Evolutionary conservation across 2,888 invertebrate species (phyloP).

Genomic region (Ornithoptera alexandrae): DNA sequence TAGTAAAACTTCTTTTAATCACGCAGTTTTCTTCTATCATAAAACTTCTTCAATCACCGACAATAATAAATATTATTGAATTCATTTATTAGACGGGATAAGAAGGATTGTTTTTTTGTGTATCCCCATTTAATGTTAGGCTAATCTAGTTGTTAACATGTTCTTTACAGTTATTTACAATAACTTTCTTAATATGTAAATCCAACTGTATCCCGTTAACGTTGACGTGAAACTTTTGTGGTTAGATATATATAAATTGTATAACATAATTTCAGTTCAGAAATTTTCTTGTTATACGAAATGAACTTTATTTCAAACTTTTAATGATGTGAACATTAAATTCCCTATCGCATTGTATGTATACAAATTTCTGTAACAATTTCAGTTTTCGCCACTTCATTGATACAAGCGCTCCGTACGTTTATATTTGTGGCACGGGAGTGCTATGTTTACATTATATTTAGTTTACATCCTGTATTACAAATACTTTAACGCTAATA

Average conservation of each 20-base stretch:
- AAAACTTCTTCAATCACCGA: too few species aligned
- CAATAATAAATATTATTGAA: too few species aligned
- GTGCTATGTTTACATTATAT: constrained; percentile 47
- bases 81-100: too few species aligned
- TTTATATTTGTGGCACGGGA: constrained; percentile 45
- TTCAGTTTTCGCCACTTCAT: constrained; percentile 47
- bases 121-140: too few species aligned
- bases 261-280: constrained; percentile 2
- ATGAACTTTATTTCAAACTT: constrained; percentile 27
- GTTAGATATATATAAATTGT: background rate
- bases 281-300: constrained; percentile 6
- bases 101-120: too few species aligned
- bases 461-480: constrained; percentile 47
- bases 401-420: constrained; percentile 42
- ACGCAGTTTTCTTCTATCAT: too few species aligned
- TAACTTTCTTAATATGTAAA: too few species aligned
- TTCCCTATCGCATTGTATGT: constrained; percentile 17
- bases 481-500: constrained; percentile 32
- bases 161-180: too few species aligned
- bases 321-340: constrained; percentile 11
- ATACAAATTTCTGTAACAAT: constrained; percentile 24
- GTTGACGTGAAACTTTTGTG: constrained; percentile 2
- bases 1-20: too few species aligned
- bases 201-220: constrained; percentile 5
- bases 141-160: too few species aligned